phyloP scores from a whole-genome alignment of 64 coral and sea anemone genomes.

The Stylophora pistillata region DNA sequence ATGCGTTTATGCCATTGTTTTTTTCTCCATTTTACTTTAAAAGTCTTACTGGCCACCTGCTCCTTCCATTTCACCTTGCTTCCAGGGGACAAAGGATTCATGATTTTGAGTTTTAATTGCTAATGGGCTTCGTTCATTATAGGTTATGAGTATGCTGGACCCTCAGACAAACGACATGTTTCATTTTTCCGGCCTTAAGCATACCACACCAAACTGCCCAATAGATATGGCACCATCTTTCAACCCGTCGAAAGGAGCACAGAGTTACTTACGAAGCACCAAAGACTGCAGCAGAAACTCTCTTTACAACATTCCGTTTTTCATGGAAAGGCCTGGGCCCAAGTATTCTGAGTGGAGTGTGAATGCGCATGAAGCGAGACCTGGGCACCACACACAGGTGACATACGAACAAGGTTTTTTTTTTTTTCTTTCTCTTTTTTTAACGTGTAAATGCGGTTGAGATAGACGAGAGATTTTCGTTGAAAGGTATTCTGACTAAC shows the following conservation, averaged over 20 bases:
- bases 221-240: slow-evolving; percentile 74
- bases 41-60: too few relatives aligned
- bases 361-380: slow-evolving; percentile 90
- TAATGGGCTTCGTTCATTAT: too few relatives aligned
- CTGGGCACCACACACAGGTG: slow-evolving; percentile 95
- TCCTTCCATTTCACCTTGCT: too few relatives aligned
- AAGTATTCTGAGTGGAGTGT: slow-evolving; percentile 87
- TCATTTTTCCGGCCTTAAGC: slow-evolving; percentile 73
- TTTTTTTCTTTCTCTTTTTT: too few relatives aligned
- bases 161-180: slow-evolving; percentile 75
- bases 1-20: too few relatives aligned
- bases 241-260: slow-evolving; percentile 71
- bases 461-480: too few relatives aligned
- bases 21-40: too few relatives aligned
- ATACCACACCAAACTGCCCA: slow-evolving; percentile 86
- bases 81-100: too few relatives aligned
- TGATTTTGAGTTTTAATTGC: too few relatives aligned
- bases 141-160: slow-evolving; percentile 90
- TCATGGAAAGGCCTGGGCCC: slow-evolving; percentile 61
- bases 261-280: slow-evolving; percentile 54
- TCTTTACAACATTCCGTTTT: slow-evolving; percentile 86
- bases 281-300: slow-evolving; percentile 44
- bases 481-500: too few relatives aligned
- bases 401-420: neutral
- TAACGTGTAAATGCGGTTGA: too few relatives aligned